Evolutionary conservation across 1,140 invertebrate genomes (phyloP).

Genomic region (Anastatus disparis): DNA sequence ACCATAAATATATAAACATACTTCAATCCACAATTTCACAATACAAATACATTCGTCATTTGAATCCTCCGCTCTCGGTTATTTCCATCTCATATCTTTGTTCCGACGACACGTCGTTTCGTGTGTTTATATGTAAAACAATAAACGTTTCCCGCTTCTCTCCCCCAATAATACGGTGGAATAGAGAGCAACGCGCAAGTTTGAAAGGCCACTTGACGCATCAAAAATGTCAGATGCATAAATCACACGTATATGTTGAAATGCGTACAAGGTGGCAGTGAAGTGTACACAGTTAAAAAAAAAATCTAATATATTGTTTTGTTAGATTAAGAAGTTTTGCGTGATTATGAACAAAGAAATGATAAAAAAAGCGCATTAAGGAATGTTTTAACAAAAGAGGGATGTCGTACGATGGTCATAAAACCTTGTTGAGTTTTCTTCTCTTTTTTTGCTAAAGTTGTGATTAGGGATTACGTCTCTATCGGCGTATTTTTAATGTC

Average conservation of each 20-base stretch:
- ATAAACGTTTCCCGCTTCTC: no score
- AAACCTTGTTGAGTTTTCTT: no score
- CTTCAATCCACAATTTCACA: no score
- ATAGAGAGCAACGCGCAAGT: constrained; percentile 27
- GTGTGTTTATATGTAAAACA: no score
- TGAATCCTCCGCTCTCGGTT: no score
- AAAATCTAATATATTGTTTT: no score
- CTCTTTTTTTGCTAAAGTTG: constrained; percentile 3
- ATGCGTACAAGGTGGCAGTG: background rate
- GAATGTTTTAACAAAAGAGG: background rate
- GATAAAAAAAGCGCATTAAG: background rate
- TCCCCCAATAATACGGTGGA: no score
- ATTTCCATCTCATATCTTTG: no score
- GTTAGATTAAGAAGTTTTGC: constrained; percentile 11
- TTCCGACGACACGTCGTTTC: no score
- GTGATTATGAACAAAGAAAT: background rate
- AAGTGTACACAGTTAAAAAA: background rate
- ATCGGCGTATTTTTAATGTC: background rate
- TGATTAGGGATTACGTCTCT: constrained; percentile 24
- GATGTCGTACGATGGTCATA: no score
- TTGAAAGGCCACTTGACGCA: constrained; percentile 59
- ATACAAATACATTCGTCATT: no score
- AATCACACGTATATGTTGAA: constrained; percentile 52
- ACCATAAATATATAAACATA: no score
- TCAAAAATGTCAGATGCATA: constrained; percentile 64